A percentile compares a stretch with the other conserved stretches of the same genome.
Conservation (phyloP, 1,140 invertebrate species). For the Hetaerina americana region DNA sequence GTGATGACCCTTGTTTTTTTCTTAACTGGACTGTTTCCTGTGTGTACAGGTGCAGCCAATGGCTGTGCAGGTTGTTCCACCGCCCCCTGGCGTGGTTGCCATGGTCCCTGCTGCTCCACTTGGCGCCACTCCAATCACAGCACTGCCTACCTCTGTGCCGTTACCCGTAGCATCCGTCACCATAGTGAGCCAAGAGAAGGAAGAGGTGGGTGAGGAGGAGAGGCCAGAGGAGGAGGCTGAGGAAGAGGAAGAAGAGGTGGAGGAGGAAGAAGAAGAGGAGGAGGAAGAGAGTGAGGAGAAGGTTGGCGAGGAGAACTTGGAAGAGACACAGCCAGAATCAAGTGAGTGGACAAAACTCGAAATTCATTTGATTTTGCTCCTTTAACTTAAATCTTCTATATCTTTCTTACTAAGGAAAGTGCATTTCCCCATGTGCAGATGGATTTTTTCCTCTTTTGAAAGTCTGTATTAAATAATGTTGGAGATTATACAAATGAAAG, state of each 20-base stretch:
- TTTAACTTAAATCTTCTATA: not conserved
- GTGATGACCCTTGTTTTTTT: too few relatives aligned
- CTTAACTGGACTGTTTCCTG: too few relatives aligned
- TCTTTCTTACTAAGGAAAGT: too few relatives aligned
- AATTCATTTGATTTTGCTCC: not conserved
- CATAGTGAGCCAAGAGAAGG: not conserved
- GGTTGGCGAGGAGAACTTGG: conserved; percentile 10
- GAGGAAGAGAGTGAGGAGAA: conserved; percentile 10
- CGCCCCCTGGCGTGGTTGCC: conserved; percentile 20
- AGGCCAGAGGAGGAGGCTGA: conserved; percentile 11
- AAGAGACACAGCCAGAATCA: conserved; percentile 3
- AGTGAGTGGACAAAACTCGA: conserved; percentile 2
- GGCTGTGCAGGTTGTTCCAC: conserved; percentile 16
- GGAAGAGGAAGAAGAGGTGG: conserved; percentile 16
- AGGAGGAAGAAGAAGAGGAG: conserved; percentile 17
- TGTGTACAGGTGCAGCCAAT: conserved; percentile 23
- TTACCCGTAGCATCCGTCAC: conserved; percentile 4
- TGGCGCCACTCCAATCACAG: conserved; percentile 1
- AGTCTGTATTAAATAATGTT: too few relatives aligned
- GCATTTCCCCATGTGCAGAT: too few relatives aligned
- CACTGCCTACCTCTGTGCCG: conserved; percentile 10
- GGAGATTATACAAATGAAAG: too few relatives aligned
- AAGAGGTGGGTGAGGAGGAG: conserved; percentile 2
- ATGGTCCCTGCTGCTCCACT: conserved; percentile 14
- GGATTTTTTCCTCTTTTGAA: too few relatives aligned